These are phyloP conservation scores for Anas platyrhynchos DNA, from an alignment of 2,113 vertebrate species.

Conservation along the genomic window DNA sequence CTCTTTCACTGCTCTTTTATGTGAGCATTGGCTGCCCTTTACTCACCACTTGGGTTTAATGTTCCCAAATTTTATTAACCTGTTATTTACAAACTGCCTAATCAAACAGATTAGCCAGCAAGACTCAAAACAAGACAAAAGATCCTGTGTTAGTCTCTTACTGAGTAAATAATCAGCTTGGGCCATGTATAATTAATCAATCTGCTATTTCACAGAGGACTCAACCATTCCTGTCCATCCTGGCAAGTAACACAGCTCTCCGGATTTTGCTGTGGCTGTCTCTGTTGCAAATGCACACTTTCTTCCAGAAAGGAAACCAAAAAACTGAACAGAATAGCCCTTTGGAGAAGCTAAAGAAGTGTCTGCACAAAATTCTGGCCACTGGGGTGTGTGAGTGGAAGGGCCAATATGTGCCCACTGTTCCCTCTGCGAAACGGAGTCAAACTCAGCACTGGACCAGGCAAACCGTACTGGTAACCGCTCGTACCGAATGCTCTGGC, in stretches of 20 bases:
- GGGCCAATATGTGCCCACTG: neutral
- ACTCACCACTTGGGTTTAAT: slow-evolving; percentile 37
- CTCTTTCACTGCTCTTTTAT: neutral
- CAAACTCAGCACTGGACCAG: neutral
- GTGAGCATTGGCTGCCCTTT: slow-evolving; percentile 37
- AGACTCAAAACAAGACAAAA: slow-evolving; percentile 52
- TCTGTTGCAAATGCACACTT: neutral
- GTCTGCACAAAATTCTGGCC: neutral
- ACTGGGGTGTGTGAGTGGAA: neutral
- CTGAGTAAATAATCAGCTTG: slow-evolving; percentile 69
- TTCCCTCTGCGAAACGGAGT: neutral
- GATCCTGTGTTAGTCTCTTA: slow-evolving; percentile 27
- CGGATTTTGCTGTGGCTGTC: neutral
- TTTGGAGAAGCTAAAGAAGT: neutral
- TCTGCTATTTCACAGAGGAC: slow-evolving; percentile 31
- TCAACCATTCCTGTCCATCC: slow-evolving; percentile 4
- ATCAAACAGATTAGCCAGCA: slow-evolving; percentile 57
- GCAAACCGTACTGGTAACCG: fast-evolving
- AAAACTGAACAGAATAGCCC: neutral
- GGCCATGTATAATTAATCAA: slow-evolving; percentile 67
- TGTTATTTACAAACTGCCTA: slow-evolving; percentile 61
- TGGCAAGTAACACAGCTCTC: neutral
- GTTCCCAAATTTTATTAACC: slow-evolving; percentile 65
- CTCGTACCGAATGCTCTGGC: fast-evolving
- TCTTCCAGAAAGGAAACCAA: neutral